Percentiles rank a stretch among this genome's conserved stretches.
phyloP scores from a whole-genome alignment of 2,113 vertebrate genomes.

The Chaetorhynchus papuensis region DNA sequence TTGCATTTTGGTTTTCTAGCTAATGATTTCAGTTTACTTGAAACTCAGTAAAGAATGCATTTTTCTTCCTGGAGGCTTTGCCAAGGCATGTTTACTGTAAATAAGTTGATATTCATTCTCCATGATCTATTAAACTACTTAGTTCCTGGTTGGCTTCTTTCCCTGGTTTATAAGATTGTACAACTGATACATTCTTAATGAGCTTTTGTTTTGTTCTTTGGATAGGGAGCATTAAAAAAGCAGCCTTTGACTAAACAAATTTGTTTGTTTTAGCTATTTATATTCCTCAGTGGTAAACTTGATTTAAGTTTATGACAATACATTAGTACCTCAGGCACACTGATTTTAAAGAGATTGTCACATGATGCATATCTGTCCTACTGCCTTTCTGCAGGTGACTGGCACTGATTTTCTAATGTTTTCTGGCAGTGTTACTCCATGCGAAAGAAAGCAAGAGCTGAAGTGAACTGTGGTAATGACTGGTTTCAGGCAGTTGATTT shows the following conservation, averaged over 20 bases:
- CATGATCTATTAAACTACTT: background rate
- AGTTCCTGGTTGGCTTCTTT: background rate
- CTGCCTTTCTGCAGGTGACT: background rate
- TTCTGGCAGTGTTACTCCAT: background rate
- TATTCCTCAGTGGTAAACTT: background rate
- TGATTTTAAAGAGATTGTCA: background rate
- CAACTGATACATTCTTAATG: background rate
- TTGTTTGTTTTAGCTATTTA: background rate
- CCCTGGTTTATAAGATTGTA: background rate
- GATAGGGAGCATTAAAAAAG: background rate
- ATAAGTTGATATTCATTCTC: background rate
- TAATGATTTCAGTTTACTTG: background rate
- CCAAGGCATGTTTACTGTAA: slow-evolving; percentile 2
- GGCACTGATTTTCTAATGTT: background rate
- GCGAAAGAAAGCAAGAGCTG: background rate
- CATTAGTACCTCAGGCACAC: background rate
- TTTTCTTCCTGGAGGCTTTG: background rate
- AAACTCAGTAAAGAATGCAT: background rate
- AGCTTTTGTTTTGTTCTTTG: background rate
- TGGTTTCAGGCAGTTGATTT: background rate
- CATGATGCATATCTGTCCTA: background rate
- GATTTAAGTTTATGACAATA: background rate
- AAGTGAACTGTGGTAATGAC: background rate
- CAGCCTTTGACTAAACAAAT: background rate
- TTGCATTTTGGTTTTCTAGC: background rate